Base-by-base conservation (phyloP, 2,797 vertebrate genomes). In the Rhinoraja longicauda region DNA sequence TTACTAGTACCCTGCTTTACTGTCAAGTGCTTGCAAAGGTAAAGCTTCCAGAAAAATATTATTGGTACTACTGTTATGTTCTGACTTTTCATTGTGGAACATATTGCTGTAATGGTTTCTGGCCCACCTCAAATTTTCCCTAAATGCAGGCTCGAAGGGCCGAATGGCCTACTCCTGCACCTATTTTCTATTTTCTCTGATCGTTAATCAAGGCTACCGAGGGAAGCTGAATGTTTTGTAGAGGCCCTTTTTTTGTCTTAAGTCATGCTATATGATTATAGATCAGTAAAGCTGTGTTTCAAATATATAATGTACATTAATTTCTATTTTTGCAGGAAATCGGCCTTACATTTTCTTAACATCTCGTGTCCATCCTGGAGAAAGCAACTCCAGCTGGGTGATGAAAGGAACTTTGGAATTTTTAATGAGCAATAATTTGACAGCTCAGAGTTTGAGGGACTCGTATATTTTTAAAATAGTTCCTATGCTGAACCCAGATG, bases 391-490 rank as follows among this genome's bases (percentile, higher is more conserved):
- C 93, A 99, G 99, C 95, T 99, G 99, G 99, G 98, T 99, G 95
- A 99, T 99, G 99, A 99, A 99, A 95, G 99, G 99, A 94, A 99
- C 98, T 0, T 94, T 99, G 96, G 98, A 99, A 94, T 99, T 98
- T 95, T 97, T 99, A 95, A 98, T 99, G 98, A 97, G 98, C 95
- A 97, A 95, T 94, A 97, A 95, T 94, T 95, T 97, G 24, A 95
- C 97, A 94, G 98, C 99, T 29, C 98, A 97, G 93, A 97, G 95
- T 95, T 97, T 99, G 93, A 96, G 98, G 94, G 98, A 99, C 95
- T 96, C 97, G 93, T 99, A 97, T 94, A 99, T 99, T 96, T 99
- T 99, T 96, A 99, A 99, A 97, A 98, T 99, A 94, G 96, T 99
- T 94, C 99, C 99, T 79, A 99, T 99, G 99, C 98, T 99, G 93